These are phyloP conservation scores for Tubulanus polymorphus DNA, from an alignment of 2,888 invertebrate species.

Conservation along the genomic window DNA sequence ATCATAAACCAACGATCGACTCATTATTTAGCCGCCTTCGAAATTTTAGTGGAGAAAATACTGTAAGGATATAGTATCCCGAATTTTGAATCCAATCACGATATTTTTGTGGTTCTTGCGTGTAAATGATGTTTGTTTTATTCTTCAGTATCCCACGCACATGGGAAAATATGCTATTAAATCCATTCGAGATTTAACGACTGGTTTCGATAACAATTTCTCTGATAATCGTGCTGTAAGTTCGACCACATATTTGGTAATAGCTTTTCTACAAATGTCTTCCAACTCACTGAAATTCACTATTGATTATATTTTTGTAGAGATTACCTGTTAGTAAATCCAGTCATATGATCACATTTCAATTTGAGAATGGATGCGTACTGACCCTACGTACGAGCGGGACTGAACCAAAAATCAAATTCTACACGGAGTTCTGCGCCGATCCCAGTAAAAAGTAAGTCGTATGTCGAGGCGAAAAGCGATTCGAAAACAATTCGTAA, in stretches of 20 bases:
- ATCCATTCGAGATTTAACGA: slow-evolving; percentile 80
- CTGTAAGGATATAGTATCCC: too few relatives aligned
- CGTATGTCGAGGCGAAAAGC: too few relatives aligned
- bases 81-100: too few relatives aligned
- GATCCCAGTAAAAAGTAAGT: slow-evolving; percentile 39
- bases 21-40: slow-evolving; percentile 78
- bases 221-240: slow-evolving; percentile 66
- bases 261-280: background rate
- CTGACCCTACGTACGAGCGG: slow-evolving; percentile 92
- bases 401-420: slow-evolving; percentile 98
- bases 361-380: slow-evolving; percentile 78
- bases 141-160: slow-evolving; percentile 53
- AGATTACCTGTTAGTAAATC: slow-evolving; percentile 55
- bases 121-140: too few relatives aligned
- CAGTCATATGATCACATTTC: slow-evolving; percentile 91
- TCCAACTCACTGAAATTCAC: background rate
- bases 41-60: too few relatives aligned
- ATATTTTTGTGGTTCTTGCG: too few relatives aligned
- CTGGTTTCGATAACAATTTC: slow-evolving; percentile 75
- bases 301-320: slow-evolving; percentile 33
- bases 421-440: slow-evolving; percentile 72
- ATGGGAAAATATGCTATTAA: slow-evolving; percentile 59
- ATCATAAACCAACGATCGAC: slow-evolving; percentile 67
- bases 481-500: too few relatives aligned
- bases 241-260: slow-evolving; percentile 22